These are phyloP conservation scores for Pseudomyrmex pallidus DNA, from an alignment of 1,140 invertebrate species.

Conservation along the genomic window DNA sequence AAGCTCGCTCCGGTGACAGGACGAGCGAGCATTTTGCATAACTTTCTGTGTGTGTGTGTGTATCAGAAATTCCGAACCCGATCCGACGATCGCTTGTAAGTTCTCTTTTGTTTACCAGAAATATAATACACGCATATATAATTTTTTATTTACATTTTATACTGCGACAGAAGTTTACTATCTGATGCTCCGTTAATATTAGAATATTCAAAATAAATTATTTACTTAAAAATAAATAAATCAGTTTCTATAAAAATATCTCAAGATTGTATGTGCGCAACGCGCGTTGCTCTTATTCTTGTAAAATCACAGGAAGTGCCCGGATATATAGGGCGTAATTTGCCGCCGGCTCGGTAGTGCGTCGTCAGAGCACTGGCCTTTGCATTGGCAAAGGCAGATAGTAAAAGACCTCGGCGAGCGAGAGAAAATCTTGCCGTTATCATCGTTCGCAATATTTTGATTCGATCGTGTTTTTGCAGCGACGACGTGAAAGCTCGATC, in stretches of 20 bases:
- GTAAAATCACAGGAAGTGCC: slow-evolving; percentile 13
- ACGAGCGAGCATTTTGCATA: not conserved
- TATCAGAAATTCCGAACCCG: not conserved
- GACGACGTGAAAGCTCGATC: slow-evolving; percentile 22
- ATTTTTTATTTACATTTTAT: not conserved
- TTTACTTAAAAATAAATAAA: not conserved
- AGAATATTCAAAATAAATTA: not conserved
- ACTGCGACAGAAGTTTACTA: no score
- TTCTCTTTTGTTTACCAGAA: not conserved
- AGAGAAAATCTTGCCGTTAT: not conserved
- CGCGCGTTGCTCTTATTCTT: not conserved
- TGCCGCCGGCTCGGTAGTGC: slow-evolving; percentile 43
- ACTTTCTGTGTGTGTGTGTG: not conserved
- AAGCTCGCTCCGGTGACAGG: not conserved
- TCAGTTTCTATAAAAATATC: not conserved
- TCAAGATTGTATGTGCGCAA: no score
- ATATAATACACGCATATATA: not conserved
- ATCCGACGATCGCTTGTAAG: not conserved
- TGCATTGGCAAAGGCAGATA: slow-evolving; percentile 66
- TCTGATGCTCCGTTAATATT: no score
- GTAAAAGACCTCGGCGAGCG: slow-evolving; percentile 36
- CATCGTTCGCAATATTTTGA: not conserved
- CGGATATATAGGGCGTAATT: slow-evolving; percentile 42
- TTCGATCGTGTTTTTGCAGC: not conserved
- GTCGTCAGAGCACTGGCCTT: slow-evolving; percentile 62